Evolutionary conservation across 2,888 invertebrate genomes (phyloP).

Genomic region (Leptodirus hochenwartii): DNA sequence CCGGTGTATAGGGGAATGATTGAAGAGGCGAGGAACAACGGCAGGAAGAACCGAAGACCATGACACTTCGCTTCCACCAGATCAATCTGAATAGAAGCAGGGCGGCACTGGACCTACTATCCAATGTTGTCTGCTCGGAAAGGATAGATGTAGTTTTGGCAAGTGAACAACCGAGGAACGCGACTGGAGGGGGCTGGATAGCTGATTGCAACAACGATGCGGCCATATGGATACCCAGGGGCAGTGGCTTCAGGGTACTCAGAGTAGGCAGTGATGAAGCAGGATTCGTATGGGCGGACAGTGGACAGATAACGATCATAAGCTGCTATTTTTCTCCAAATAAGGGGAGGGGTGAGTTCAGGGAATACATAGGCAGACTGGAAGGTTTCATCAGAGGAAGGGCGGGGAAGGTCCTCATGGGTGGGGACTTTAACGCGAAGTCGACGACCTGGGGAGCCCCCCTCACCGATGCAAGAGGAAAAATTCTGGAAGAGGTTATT

Average conservation of each 20-base stretch:
- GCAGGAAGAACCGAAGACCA: too few relatives aligned
- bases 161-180: neutral
- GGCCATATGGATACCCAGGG: too few relatives aligned
- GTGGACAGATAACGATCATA: neutral
- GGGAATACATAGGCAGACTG: neutral
- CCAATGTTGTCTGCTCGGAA: neutral
- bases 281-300: neutral
- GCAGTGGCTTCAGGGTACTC: too few relatives aligned
- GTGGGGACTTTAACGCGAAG: constrained; percentile 3
- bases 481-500: neutral
- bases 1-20: too few relatives aligned
- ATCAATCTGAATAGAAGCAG: constrained; percentile 1
- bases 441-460: constrained; percentile 3
- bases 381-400: neutral
- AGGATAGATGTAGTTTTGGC: neutral
- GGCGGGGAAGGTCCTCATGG: neutral
- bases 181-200: too few relatives aligned
- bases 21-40: too few relatives aligned
- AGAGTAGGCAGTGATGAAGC: neutral
- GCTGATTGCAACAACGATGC: too few relatives aligned
- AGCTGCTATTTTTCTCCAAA: constrained; percentile 1
- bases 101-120: constrained; percentile 1
- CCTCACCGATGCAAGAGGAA: neutral
- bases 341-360: neutral
- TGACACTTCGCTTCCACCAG: too few relatives aligned